Evolutionary conservation across 23 tunicate genomes (phyloP), one percentile per base, ranked within the genome.

Genomic region (Halocynthia aurantium): DNA sequence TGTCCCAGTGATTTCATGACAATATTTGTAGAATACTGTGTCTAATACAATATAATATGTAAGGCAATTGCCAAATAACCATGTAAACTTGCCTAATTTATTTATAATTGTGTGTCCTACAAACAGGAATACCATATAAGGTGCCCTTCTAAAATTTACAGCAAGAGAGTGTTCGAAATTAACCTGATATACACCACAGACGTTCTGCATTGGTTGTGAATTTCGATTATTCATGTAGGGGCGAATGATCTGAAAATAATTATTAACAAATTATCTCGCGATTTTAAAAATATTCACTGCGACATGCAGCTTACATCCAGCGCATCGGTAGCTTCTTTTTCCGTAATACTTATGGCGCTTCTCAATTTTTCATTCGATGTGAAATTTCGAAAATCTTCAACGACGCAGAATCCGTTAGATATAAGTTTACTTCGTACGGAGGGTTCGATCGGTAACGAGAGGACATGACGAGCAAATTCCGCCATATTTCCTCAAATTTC

Each of bases 1-100:
- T 53, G 57, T 8, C 22, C 56, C 10, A 74, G 64, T 13, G 78
- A 74, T 54, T 74, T 74, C 78, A 74, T 74, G 60, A 56, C 64
- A 74, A 74, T 44, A 7, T 53, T 74, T 0, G 22, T 54, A 1
- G 78, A 74, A 19, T 54, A 54, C 10, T 54, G 78, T n/a, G 31
- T 53, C 50, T 53, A 74, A 10, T 18, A 52, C 10, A 53, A 12
- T 31, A 31, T 31, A 53, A 12, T 31, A 31, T 31, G 44, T 31
- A 31, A 31, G 44, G 44, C 1, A 4, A 31, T 31, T 31, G 2
- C 1, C 44, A 31, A 31, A 31, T 31, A 31, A 31, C 44, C 44
- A 31, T 31, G 44, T 31, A 31, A 31, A 31, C 44, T 31, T 31
- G 44, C 44, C 44, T 31, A 31, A 31, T 31, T 31, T 31, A 31